Evolutionary conservation across 2,113 vertebrate species (phyloP).

Genomic region (Mesembrinibis cayennensis): DNA sequence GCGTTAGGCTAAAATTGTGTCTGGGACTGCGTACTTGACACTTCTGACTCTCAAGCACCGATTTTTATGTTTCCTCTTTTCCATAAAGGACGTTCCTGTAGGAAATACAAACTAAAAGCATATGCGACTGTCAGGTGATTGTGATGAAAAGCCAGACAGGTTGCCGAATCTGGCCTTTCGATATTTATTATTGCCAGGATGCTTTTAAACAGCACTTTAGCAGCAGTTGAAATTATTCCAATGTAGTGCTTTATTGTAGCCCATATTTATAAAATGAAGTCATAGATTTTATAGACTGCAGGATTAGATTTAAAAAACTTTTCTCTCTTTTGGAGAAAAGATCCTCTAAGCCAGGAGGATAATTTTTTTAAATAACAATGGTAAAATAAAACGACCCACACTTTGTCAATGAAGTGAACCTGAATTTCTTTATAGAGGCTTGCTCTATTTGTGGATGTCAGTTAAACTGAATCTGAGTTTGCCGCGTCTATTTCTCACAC

Average conservation of each 20-base stretch:
- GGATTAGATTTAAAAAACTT: background rate
- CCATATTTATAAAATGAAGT: slow-evolving; percentile 20
- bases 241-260: background rate
- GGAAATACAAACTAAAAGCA: slow-evolving; percentile 6
- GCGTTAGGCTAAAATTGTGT: background rate
- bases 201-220: slow-evolving; percentile 42
- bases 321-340: background rate
- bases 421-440: background rate
- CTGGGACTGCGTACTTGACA: background rate
- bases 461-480: background rate
- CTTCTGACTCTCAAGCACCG: background rate
- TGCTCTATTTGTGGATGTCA: background rate
- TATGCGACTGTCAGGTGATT: background rate
- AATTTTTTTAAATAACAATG: background rate
- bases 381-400: background rate
- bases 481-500: background rate
- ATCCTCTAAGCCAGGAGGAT: background rate
- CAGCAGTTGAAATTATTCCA: slow-evolving; percentile 36
- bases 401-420: background rate
- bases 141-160: background rate
- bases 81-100: background rate
- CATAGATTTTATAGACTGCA: background rate
- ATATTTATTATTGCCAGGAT: background rate
- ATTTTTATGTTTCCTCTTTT: background rate
- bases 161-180: slow-evolving; percentile 23